Conservation (phyloP, 2,888 invertebrate species). For the Spodoptera picta region DNA sequence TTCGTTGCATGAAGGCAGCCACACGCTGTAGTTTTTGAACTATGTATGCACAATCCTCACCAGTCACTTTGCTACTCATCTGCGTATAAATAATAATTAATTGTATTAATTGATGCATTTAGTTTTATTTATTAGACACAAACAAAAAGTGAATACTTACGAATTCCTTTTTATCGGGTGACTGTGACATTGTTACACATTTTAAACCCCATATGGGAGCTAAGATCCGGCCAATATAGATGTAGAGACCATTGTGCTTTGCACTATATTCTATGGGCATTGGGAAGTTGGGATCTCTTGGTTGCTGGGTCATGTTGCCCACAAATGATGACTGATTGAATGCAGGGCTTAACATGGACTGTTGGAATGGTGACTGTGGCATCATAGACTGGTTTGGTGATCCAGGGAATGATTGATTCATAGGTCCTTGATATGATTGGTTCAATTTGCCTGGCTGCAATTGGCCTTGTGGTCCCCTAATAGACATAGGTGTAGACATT, state of each 20-base stretch:
- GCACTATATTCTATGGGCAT: slow-evolving; percentile 88
- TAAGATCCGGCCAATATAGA: slow-evolving; percentile 96
- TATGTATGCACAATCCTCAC: slow-evolving; percentile 92
- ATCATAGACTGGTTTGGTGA: slow-evolving; percentile 72
- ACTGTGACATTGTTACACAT: slow-evolving; percentile 90
- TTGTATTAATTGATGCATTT: neutral
- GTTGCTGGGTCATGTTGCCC: slow-evolving; percentile 78
- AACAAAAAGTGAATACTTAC: slow-evolving; percentile 77
- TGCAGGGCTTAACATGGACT: slow-evolving; percentile 72
- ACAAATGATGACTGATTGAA: slow-evolving; percentile 80
- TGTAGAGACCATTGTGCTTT: slow-evolving; percentile 97
- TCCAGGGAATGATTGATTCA: slow-evolving; percentile 77
- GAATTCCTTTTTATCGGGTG: slow-evolving; percentile 87
- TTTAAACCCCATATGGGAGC: slow-evolving; percentile 96
- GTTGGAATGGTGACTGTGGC: slow-evolving; percentile 77
- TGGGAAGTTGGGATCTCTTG: slow-evolving; percentile 76
- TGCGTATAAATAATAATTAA: slow-evolving; percentile 62
- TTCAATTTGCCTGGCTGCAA: slow-evolving; percentile 74
- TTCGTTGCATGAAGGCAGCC: slow-evolving; percentile 90
- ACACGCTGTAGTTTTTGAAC: slow-evolving; percentile 93
- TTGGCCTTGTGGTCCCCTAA: slow-evolving; percentile 76
- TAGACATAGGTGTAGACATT: slow-evolving; percentile 85
- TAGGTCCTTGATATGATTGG: slow-evolving; percentile 75
- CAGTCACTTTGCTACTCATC: slow-evolving; percentile 91
- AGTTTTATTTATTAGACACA: too few species aligned